These are phyloP conservation scores for Micropterix aruncella DNA, from an alignment of 2,888 invertebrate genomes.

Conservation along the genomic window DNA sequence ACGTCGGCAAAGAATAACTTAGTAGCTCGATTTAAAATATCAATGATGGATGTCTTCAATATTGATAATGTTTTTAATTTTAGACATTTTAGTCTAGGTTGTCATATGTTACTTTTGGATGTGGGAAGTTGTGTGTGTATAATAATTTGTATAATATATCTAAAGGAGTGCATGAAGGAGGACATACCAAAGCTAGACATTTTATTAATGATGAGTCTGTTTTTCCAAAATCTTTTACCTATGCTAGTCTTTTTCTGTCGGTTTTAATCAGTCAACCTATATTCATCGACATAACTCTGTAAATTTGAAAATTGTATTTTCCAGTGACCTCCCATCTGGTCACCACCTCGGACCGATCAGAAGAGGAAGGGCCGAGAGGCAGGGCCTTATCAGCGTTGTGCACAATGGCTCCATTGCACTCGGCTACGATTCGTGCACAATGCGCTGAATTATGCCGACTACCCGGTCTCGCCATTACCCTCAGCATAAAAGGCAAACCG, in stretches of 20 bases:
- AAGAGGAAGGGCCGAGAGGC: conserved; percentile 80
- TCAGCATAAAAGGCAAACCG: conserved; percentile 47
- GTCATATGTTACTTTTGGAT: too few relatives aligned
- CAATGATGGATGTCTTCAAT: too few relatives aligned
- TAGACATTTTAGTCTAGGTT: too few relatives aligned
- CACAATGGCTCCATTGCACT: conserved; percentile 79
- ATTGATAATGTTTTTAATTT: too few relatives aligned
- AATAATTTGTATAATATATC: too few relatives aligned
- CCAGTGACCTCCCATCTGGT: conserved; percentile 74
- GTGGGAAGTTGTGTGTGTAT: too few relatives aligned
- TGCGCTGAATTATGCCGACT: conserved; percentile 82
- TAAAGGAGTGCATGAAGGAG: too few relatives aligned
- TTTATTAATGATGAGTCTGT: too few relatives aligned
- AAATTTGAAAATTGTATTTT: conserved; percentile 13
- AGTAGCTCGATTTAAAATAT: too few relatives aligned
- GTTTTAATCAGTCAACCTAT: conserved; percentile 1
- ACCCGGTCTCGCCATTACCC: conserved; percentile 75
- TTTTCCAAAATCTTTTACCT: neutral
- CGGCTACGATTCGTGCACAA: conserved; percentile 69
- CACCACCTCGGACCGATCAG: conserved; percentile 71
- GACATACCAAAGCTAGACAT: too few relatives aligned
- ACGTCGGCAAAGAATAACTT: too few relatives aligned
- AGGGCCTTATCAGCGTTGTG: conserved; percentile 69
- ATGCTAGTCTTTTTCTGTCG: conserved; percentile 5
- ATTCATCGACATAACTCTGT: conserved; percentile 1